Evolutionary conservation across 2,797 vertebrate genomes (phyloP).

Genomic region (Erethizon dorsatum): DNA sequence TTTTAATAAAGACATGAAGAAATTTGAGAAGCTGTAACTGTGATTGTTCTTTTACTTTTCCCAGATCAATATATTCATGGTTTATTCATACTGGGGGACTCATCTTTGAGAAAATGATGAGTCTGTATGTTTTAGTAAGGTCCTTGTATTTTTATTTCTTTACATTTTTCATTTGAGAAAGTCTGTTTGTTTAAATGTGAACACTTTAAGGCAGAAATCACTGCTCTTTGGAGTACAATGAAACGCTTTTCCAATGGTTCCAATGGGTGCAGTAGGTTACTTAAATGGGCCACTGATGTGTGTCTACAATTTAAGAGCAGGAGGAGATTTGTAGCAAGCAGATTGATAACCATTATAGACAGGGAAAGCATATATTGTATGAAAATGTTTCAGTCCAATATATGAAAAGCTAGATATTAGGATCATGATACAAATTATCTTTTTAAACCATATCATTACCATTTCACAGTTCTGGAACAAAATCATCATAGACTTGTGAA

Average conservation of each 20-base stretch:
- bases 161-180: constrained; percentile 72
- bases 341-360: constrained; percentile 18
- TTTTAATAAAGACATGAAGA: constrained; percentile 43
- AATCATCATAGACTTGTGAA: constrained; percentile 19
- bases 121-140: constrained; percentile 64
- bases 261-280: constrained; percentile 70
- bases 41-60: constrained; percentile 46
- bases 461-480: not conserved
- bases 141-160: constrained; percentile 69
- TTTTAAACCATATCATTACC: not conserved
- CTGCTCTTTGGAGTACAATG: constrained; percentile 75
- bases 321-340: constrained; percentile 55
- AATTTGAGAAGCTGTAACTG: not conserved
- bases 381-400: constrained; percentile 19
- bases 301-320: constrained; percentile 52
- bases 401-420: constrained; percentile 7
- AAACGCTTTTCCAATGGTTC: constrained; percentile 71
- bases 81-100: constrained; percentile 57
- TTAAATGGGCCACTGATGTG: constrained; percentile 68
- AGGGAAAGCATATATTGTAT: not conserved
- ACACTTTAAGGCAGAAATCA: constrained; percentile 71
- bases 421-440: not conserved
- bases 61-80: not conserved
- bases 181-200: constrained; percentile 69
- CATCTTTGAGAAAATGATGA: constrained; percentile 65